phyloP scores from a whole-genome alignment of 2,113 vertebrate genomes.

The Hassar affinis region DNA sequence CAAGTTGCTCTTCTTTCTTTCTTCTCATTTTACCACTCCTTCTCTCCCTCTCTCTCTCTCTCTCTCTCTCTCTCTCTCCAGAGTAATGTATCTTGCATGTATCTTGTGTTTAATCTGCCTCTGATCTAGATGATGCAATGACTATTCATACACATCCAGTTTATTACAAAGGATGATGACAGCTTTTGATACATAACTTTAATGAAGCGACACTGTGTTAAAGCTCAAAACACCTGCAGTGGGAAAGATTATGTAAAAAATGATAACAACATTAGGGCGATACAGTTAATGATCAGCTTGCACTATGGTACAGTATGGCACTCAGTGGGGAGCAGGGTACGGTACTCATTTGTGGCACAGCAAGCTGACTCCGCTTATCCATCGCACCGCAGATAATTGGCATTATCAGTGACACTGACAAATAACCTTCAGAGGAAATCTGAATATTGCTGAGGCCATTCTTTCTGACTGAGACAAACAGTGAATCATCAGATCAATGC shows the following conservation, averaged over 20 bases:
- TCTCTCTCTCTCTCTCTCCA: not conserved
- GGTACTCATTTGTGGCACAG: conserved; percentile 28
- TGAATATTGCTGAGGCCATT: conserved; percentile 59
- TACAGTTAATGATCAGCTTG: conserved; percentile 21
- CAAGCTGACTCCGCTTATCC: conserved; percentile 43
- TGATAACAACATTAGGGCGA: conserved; percentile 3
- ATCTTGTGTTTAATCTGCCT: conserved; percentile 40
- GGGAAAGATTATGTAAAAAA: conserved; percentile 17
- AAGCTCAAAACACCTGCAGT: conserved; percentile 29
- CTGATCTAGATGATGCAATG: conserved; percentile 42
- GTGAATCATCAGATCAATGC: conserved; percentile 53
- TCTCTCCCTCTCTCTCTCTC: not conserved
- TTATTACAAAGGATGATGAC: conserved; percentile 43
- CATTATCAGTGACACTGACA: conserved; percentile 58
- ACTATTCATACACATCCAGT: conserved; percentile 32
- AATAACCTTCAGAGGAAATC: conserved; percentile 58
- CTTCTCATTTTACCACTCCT: conserved; percentile 45
- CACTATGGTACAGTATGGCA: conserved; percentile 6
- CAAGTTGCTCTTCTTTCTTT: conserved; percentile 62
- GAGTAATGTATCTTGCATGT: conserved; percentile 39
- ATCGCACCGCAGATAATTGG: conserved; percentile 53
- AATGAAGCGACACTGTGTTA: conserved; percentile 41
- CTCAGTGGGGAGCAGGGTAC: conserved; percentile 18
- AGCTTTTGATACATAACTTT: conserved; percentile 40
- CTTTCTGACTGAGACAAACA: conserved; percentile 55